A percentile compares a stretch with the other conserved stretches of the same genome.
Evolutionary conservation across 2,113 vertebrate species (phyloP).

Genomic region (Syrrhaptes paradoxus): DNA sequence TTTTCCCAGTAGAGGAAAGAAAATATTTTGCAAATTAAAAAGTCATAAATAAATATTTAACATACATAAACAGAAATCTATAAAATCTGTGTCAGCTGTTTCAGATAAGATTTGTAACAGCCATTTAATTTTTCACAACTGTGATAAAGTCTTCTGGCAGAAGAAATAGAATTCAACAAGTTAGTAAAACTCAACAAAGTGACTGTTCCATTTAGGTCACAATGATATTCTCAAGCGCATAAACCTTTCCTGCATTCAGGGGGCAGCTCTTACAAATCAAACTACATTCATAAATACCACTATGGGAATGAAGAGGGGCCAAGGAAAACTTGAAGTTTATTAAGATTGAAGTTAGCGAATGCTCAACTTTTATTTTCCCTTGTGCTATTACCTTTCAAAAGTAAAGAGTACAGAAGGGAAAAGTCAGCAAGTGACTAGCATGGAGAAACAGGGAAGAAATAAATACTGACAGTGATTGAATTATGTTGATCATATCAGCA

Average conservation of each 20-base stretch:
- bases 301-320: neutral
- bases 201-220: neutral
- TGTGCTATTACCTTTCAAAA: neutral
- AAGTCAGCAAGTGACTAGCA: conserved; percentile 9
- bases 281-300: neutral
- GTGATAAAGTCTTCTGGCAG: neutral
- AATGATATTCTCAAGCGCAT: neutral
- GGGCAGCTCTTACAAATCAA: neutral
- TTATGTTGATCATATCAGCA: conserved; percentile 80
- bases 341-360: neutral
- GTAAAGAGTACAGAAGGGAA: neutral
- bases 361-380: neutral
- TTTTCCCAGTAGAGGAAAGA: conserved; percentile 54
- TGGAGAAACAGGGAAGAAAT: conserved; percentile 71
- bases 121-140: neutral
- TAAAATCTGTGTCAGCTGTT: neutral
- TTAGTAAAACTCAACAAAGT: neutral
- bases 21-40: conserved; percentile 73
- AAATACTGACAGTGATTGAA: conserved; percentile 81
- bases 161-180: neutral
- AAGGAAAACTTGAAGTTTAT: neutral
- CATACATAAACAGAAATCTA: neutral
- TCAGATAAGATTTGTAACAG: neutral
- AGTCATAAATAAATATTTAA: conserved; percentile 65
- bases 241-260: neutral